Base-by-base conservation (phyloP, 1,140 invertebrate genomes). In the Zophobas morio region DNA sequence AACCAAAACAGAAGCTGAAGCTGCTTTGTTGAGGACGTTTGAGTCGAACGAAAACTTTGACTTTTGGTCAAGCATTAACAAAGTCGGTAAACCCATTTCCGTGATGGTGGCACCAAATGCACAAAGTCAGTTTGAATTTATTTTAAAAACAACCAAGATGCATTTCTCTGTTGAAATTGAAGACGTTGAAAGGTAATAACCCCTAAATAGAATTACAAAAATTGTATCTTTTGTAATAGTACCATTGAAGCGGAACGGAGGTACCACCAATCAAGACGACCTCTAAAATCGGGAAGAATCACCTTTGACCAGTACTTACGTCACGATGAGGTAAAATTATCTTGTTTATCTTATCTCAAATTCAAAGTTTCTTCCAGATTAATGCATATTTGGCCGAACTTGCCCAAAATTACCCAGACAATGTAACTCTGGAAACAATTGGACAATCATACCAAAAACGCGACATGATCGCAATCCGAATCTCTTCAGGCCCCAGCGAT, bases 401-500 rank as follows among this genome's bases (percentile, higher is more conserved):
- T 6, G 86, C 86, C 1, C 81, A 77, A 8, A 83, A 84, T 37
- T 85, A 90, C 76, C 85, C 88, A 1, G 80, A 88, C 8, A 74
- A 89, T 34, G 87, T 88, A 2, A 83, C 80, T 1, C 60, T 90
- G 0, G 82, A 89, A 60, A 82, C 78, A 1, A 85, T 93, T 54
- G 92, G 92, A 1, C 86, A 88, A 70, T 90, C 90, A 5, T 88
- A 86, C 90, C 94, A 87, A 91, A 89, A 74, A 60, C 90, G 71
- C 80, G 88, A 40, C 80, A 86, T 81, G 34, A 37, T 42, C 1
- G 1, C 79, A 20, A 46, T 83, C n/a, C 76, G 66, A 35, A 81
- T 83, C n/a, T 77, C 80, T 5, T 76, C 73, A n/a, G 76, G 76
- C 20, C 33, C 34, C 33, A 78, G 42, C 35, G 83, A 87, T 32